Conservation (phyloP, 2,888 invertebrate species). For the Pseudococcus jackbeardsleyi region DNA sequence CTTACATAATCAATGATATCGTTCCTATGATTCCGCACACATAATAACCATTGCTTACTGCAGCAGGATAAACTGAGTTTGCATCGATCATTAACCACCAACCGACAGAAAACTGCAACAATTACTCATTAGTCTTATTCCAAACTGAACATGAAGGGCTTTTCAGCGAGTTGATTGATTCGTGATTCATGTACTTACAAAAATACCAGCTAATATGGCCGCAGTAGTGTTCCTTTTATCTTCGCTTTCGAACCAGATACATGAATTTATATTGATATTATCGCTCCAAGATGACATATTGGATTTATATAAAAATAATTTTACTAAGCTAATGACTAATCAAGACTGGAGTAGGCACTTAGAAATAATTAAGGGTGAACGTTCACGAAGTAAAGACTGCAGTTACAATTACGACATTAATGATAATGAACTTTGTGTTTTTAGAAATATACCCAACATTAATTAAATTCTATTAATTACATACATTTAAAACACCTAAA, state of each 20-base stretch:
- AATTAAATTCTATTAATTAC: too few species aligned
- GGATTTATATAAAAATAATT: neutral
- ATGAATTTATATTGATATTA: constrained; percentile 69
- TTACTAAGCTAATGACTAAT: neutral
- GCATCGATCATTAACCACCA: constrained; percentile 99
- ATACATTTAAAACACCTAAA: neutral
- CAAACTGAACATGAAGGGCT: neutral
- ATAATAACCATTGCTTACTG: constrained; percentile 85
- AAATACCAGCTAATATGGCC: constrained; percentile 85
- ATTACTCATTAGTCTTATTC: constrained; percentile 27
- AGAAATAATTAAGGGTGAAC: neutral
- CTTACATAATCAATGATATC: constrained; percentile 91
- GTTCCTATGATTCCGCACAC: constrained; percentile 96
- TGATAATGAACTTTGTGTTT: neutral
- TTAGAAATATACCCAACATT: too few species aligned
- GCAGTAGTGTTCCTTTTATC: constrained; percentile 89
- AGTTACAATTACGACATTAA: neutral
- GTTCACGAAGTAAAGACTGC: neutral
- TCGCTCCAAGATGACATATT: constrained; percentile 61
- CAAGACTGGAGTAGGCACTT: neutral
- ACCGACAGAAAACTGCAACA: constrained; percentile 87
- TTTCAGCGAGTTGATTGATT: neutral
- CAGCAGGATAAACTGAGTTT: constrained; percentile 81
- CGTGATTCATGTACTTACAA: constrained; percentile 76
- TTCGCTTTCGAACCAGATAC: constrained; percentile 84